A percentile compares a stretch with the other conserved stretches of the same genome.
These are phyloP conservation scores for Tapirus terrestris DNA, from an alignment of 2,113 vertebrate species.

Conservation along the genomic window DNA sequence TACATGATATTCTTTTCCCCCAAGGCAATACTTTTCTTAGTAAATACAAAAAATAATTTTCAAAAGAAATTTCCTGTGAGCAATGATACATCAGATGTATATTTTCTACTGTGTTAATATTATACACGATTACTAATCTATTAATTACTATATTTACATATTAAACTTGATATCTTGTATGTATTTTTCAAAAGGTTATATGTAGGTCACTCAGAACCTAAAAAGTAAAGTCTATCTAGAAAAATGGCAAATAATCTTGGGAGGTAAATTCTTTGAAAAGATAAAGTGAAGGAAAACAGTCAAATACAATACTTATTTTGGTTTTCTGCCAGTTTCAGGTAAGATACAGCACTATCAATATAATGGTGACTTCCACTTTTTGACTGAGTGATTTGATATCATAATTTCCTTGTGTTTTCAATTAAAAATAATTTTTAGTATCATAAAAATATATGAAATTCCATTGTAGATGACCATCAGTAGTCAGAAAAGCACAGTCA, in stretches of 20 bases:
- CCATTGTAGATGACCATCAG: background rate
- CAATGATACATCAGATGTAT: background rate
- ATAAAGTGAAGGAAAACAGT: background rate
- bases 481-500: background rate
- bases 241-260: background rate
- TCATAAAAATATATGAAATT: background rate
- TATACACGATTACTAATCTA: background rate
- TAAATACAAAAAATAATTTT: slow-evolving; percentile 42
- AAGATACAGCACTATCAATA: background rate
- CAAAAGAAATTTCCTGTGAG: background rate
- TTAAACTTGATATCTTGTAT: background rate
- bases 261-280: background rate
- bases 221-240: background rate
- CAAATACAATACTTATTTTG: background rate
- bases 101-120: background rate
- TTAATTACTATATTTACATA: background rate
- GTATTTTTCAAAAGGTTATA: background rate
- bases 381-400: background rate
- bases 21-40: slow-evolving; percentile 2
- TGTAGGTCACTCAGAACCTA: background rate
- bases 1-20: background rate
- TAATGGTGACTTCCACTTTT: background rate
- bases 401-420: background rate
- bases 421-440: background rate
- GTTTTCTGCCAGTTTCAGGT: background rate